These are phyloP conservation scores for Mayetiola destructor DNA, from an alignment of 2,888 invertebrate genomes.

Conservation along the genomic window DNA sequence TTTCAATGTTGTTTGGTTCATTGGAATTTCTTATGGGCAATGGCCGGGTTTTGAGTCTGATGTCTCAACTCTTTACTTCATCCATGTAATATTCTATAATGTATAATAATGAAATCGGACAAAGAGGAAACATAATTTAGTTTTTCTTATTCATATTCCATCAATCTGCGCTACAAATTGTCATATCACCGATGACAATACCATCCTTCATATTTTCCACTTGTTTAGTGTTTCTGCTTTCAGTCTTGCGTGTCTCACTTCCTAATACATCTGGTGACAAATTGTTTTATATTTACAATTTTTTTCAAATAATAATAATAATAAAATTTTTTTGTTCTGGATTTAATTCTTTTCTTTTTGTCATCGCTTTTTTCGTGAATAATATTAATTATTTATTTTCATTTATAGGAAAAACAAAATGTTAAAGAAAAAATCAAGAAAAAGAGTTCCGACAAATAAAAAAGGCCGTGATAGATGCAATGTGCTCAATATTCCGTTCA, in stretches of 20 bases:
- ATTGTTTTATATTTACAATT: constrained; percentile 4
- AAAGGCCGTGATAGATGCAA: not conserved
- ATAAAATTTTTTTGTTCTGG: not conserved
- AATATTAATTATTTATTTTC: not conserved
- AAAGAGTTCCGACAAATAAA: not conserved
- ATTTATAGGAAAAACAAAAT: too few relatives aligned
- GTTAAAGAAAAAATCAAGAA: too few relatives aligned
- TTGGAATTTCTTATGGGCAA: too few relatives aligned
- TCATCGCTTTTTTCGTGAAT: not conserved
- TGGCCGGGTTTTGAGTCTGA: too few relatives aligned
- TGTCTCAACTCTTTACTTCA: too few relatives aligned
- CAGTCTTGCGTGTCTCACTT: not conserved
- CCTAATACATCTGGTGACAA: not conserved
- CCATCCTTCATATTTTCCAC: not conserved
- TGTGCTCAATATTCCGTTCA: not conserved
- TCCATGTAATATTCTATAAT: too few relatives aligned
- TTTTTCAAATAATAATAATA: too few relatives aligned
- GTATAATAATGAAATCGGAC: too few relatives aligned
- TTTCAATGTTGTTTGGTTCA: too few relatives aligned
- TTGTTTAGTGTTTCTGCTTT: not conserved
- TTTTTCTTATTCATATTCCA: not conserved
- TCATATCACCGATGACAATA: too few relatives aligned
- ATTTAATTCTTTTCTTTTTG: constrained; percentile 6
- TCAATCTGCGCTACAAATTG: not conserved
- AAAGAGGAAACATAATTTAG: constrained; percentile 2